These are phyloP conservation scores for Dendrophyllia cribrosa DNA, from an alignment of 64 coral and sea anemone genomes.

Conservation along the genomic window DNA sequence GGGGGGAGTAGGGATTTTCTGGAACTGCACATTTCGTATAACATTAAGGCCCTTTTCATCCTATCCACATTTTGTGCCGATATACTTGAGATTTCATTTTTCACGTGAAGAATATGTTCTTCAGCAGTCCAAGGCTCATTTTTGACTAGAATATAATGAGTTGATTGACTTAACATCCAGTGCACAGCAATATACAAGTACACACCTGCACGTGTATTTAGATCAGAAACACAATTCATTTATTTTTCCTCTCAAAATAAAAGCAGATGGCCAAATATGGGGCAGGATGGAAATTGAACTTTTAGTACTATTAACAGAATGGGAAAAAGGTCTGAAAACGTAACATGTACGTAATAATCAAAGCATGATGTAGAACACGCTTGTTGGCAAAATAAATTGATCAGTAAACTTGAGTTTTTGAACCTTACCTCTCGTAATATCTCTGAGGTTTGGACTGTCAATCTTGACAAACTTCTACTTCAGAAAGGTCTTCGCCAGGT, in stretches of 20 bases:
- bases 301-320: not conserved
- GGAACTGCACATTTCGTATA: not conserved
- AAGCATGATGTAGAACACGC: not conserved
- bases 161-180: not conserved
- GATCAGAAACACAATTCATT: not conserved
- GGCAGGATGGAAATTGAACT: not conserved
- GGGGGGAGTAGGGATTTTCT: too few relatives aligned
- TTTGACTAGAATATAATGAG: not conserved
- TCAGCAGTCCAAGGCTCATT: not conserved
- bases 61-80: not conserved
- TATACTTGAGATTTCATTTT: not conserved
- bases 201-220: not conserved
- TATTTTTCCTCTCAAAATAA: not conserved
- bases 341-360: not conserved
- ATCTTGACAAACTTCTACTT: not conserved
- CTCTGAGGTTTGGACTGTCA: not conserved
- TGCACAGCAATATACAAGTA: not conserved
- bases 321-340: not conserved
- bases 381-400: not conserved
- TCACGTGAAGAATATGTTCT: not conserved
- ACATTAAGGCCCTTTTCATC: not conserved
- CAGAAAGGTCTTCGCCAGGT: not conserved
- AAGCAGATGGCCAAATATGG: too few relatives aligned
- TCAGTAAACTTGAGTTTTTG: constrained; percentile 19
- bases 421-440: constrained; percentile 6